A percentile compares a stretch with the other conserved stretches of the same genome.
Conservation (phyloP, 2,797 vertebrate species). For the Triplophysa yarkandensis region DNA sequence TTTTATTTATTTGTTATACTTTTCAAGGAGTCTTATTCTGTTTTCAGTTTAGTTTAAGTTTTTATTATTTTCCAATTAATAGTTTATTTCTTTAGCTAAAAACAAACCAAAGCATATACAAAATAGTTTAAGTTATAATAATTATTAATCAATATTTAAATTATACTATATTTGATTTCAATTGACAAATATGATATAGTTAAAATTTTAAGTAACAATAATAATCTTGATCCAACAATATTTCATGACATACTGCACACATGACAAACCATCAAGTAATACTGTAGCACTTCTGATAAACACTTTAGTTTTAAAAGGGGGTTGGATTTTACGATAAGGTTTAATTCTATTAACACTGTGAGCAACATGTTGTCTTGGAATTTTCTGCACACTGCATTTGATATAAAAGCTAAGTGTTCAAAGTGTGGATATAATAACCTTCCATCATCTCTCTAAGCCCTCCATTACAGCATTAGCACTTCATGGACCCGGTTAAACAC, state of each 20-base stretch:
- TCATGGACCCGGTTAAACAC: conserved; percentile 49
- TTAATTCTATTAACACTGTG: background rate
- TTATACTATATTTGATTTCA: no score
- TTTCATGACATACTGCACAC: background rate
- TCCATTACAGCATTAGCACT: conserved; percentile 57
- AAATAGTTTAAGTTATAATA: no score
- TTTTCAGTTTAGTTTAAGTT: no score
- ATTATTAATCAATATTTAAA: background rate
- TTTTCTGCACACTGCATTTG: conserved; percentile 48
- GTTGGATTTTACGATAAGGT: background rate
- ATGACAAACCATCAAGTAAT: background rate
- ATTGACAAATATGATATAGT: no score
- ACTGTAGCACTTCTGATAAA: background rate
- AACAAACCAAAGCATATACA: no score
- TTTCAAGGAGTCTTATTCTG: no score
- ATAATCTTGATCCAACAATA: no score
- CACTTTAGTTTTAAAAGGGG: background rate
- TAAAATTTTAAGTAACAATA: no score
- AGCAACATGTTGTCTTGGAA: conserved; percentile 24
- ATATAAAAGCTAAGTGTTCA: conserved; percentile 53
- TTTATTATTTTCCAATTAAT: no score
- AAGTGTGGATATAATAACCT: conserved; percentile 50
- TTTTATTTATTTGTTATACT: no score
- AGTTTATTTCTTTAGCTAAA: no score
- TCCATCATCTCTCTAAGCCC: conserved; percentile 54